Conservation (phyloP, 2,113 vertebrate genomes). For the Chlorocebus sabaeus region DNA sequence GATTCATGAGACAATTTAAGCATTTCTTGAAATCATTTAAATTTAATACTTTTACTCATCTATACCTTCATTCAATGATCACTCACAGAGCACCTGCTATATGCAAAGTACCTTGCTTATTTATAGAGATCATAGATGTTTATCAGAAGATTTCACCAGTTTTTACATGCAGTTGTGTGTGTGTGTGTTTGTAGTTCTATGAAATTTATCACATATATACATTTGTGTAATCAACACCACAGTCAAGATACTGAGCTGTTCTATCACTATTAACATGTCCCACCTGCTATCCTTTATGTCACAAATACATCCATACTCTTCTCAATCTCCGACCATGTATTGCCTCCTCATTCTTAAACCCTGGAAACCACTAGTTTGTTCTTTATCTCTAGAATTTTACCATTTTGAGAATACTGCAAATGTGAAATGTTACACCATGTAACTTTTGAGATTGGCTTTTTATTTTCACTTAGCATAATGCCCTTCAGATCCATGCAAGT, state of each 20-base stretch:
- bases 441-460: background rate
- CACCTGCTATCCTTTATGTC: background rate
- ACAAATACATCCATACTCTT: rapidly evolving
- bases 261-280: background rate
- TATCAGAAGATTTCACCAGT: background rate
- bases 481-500: background rate
- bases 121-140: background rate
- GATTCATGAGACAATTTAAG: background rate
- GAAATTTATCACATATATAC: background rate
- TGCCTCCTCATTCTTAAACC: background rate
- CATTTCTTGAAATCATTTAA: background rate
- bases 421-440: background rate
- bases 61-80: background rate
- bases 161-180: background rate
- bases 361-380: background rate
- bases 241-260: background rate
- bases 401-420: background rate
- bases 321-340: too few relatives aligned
- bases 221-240: background rate
- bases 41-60: background rate
- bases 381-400: background rate
- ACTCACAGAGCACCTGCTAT: background rate
- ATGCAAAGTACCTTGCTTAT: background rate
- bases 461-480: background rate
- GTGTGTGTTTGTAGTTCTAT: background rate